A percentile compares a stretch with the other conserved stretches of the same genome.
phyloP scores from a whole-genome alignment of 2,888 invertebrate genomes.

The Heliconius ismenius region DNA sequence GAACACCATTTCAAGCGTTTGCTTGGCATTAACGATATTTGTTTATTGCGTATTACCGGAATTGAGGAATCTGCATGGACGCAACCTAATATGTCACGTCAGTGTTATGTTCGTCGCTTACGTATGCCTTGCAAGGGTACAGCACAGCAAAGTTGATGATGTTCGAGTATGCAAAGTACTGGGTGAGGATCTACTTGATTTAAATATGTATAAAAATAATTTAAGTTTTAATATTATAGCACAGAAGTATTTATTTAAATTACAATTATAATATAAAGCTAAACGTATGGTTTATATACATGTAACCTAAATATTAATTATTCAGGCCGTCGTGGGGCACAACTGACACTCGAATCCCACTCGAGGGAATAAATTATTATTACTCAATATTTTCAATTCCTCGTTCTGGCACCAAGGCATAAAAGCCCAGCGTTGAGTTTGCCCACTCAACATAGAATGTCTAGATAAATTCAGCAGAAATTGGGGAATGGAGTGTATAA shows the following conservation, averaged over 20 bases:
- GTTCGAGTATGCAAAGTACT: conserved; percentile 72
- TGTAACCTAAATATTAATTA: conserved; percentile 21
- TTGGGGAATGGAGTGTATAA: too few species aligned
- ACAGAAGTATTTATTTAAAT: too few species aligned
- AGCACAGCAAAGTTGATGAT: conserved; percentile 69
- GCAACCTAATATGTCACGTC: conserved; percentile 87
- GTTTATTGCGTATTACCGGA: conserved; percentile 85
- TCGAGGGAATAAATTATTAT: too few species aligned
- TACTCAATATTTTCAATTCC: too few species aligned
- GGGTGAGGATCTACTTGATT: conserved; percentile 64
- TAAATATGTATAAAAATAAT: background rate
- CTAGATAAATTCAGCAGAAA: too few species aligned
- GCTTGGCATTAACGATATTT: conserved; percentile 84
- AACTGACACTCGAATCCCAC: too few species aligned
- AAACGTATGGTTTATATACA: background rate
- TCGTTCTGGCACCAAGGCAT: too few species aligned
- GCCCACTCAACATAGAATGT: too few species aligned
- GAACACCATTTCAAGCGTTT: conserved; percentile 84
- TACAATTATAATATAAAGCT: too few species aligned
- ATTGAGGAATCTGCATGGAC: conserved; percentile 87
- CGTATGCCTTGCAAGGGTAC: conserved; percentile 82
- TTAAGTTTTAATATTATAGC: background rate
- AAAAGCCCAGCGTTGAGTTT: too few species aligned
- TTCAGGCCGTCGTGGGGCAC: too few species aligned
- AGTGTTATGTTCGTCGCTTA: conserved; percentile 85